phyloP scores from a whole-genome alignment of 2,113 vertebrate genomes.

The Limnothrissa miodon region DNA sequence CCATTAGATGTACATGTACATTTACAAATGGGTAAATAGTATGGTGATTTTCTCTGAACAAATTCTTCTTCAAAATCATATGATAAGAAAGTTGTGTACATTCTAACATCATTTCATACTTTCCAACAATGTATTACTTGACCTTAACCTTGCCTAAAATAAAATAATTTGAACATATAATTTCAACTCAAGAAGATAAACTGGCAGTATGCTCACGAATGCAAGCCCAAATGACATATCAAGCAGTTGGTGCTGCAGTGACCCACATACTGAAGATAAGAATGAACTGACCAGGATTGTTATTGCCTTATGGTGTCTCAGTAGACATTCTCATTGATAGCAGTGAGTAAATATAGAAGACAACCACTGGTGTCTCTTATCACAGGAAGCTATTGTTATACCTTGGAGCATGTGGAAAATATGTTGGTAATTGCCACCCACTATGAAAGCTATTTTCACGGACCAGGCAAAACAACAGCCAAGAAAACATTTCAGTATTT shows the following conservation, averaged over 20 bases:
- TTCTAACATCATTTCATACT: too few species aligned
- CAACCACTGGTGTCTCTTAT: constrained; percentile 53
- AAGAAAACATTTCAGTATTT: background rate
- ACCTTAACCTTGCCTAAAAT: background rate
- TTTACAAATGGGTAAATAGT: too few species aligned
- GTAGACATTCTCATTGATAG: constrained; percentile 22
- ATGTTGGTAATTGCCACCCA: constrained; percentile 35
- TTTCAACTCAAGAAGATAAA: background rate
- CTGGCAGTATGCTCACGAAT: background rate
- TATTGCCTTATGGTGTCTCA: constrained; percentile 1
- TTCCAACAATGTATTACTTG: too few species aligned
- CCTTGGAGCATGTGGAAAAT: constrained; percentile 41
- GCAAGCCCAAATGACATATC: background rate
- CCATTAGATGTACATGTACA: too few species aligned
- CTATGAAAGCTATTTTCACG: background rate
- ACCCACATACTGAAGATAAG: constrained; percentile 21
- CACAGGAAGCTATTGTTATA: constrained; percentile 39
- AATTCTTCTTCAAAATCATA: too few species aligned
- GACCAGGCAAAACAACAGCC: background rate
- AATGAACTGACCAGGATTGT: background rate
- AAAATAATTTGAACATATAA: background rate
- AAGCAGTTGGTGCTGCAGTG: background rate
- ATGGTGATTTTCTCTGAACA: too few species aligned
- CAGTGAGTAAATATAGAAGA: constrained; percentile 54
- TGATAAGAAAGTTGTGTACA: too few species aligned